Percentiles rank a stretch among this genome's conserved stretches.
These are phyloP conservation scores for Melanotaenia boesemani DNA, from an alignment of 2,797 vertebrate species.

Conservation along the genomic window DNA sequence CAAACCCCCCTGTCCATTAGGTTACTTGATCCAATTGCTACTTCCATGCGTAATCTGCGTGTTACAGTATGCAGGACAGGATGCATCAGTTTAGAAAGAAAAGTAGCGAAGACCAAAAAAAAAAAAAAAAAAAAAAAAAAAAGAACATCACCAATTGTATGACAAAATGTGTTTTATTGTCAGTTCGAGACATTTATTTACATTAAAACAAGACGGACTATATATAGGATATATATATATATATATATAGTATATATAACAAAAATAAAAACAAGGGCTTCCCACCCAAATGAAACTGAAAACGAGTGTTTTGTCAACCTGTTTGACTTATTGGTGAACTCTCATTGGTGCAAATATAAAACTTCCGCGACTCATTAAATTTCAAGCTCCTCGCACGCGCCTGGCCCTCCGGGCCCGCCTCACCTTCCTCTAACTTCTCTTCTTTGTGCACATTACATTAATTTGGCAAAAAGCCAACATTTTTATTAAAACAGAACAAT, in stretches of 20 bases:
- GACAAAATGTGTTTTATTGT: neutral
- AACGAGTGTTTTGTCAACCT: conserved; percentile 63
- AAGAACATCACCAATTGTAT: no score
- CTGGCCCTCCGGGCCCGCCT: conserved; percentile 63
- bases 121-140: neutral
- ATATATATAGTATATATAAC: neutral
- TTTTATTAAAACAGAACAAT: neutral
- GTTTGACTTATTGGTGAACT: conserved; percentile 79
- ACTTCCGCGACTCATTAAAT: conserved; percentile 76
- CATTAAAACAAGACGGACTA: neutral
- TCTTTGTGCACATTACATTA: conserved; percentile 19
- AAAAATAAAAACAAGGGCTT: neutral
- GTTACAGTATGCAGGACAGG: neutral
- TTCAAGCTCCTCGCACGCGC: conserved; percentile 59
- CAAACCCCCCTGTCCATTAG: neutral
- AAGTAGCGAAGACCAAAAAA: neutral
- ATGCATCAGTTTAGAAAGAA: neutral
- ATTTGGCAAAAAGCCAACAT: conserved; percentile 36
- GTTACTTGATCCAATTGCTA: neutral
- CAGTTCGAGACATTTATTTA: neutral
- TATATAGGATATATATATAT: no score
- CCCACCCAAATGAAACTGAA: neutral
- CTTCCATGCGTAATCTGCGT: neutral
- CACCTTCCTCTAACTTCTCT: conserved; percentile 1
- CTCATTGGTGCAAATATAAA: conserved; percentile 66